Percentiles rank a stretch among this genome's conserved stretches.
These are phyloP conservation scores for Muscicapa comitata DNA, from an alignment of 2,797 vertebrate species.

Conservation along the genomic window DNA sequence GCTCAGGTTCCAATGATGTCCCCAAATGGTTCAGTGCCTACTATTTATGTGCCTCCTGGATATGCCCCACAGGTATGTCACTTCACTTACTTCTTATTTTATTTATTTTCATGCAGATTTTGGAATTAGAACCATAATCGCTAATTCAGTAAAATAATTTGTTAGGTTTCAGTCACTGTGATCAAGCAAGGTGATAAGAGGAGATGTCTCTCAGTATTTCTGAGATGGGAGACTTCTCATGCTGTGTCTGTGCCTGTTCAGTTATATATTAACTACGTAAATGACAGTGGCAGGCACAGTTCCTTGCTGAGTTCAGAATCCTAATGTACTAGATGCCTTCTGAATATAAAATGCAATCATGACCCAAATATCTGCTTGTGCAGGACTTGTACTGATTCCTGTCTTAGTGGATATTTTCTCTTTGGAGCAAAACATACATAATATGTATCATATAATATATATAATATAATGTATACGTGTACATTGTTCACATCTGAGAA, in stretches of 20 bases:
- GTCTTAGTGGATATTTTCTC: not conserved
- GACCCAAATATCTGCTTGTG: not conserved
- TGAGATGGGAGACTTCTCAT: not conserved
- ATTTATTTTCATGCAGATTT: not conserved
- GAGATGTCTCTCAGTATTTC: not conserved
- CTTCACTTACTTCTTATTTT: not conserved
- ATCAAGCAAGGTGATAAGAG: not conserved
- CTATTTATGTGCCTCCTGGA: slow-evolving; percentile 99
- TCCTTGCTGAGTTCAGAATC: not conserved
- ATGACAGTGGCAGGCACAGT: not conserved
- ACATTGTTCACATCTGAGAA: not conserved
- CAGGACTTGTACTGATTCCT: not conserved
- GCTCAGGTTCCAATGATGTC: slow-evolving; percentile 99
- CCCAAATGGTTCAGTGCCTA: slow-evolving; percentile 99
- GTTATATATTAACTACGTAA: not conserved
- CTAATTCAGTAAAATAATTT: not conserved
- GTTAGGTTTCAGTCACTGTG: not conserved
- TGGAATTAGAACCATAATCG: not conserved
- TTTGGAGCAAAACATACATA: not conserved
- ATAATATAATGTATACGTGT: not conserved
- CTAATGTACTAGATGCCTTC: not conserved
- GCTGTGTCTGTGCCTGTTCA: not conserved
- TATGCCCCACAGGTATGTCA: slow-evolving; percentile 92
- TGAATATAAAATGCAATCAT: not conserved
- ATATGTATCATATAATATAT: no score